Conservation (phyloP, 1,140 invertebrate species). For the Pachypeltis micranthus region DNA sequence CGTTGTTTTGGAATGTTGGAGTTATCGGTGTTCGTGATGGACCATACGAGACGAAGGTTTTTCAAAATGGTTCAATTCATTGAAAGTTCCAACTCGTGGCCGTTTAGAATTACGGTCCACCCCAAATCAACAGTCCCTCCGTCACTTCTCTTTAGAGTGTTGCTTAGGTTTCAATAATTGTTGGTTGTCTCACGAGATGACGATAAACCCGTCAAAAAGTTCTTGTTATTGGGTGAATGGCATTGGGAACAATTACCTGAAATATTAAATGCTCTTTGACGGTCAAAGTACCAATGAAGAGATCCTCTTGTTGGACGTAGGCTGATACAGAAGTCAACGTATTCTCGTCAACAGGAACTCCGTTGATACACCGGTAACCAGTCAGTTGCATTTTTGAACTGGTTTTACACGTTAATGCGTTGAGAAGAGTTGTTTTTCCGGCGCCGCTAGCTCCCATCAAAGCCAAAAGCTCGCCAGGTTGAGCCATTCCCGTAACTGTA, state of each 20-base stretch:
- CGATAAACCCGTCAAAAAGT: too few species aligned
- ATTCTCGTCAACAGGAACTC: constrained; percentile 45
- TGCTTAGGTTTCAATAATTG: too few species aligned
- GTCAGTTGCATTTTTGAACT: constrained; percentile 51
- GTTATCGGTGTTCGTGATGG: too few species aligned
- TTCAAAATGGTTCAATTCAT: too few species aligned
- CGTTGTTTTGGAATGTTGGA: too few species aligned
- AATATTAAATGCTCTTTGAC: constrained; percentile 82
- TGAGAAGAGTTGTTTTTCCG: constrained; percentile 90
- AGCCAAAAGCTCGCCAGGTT: constrained; percentile 79
- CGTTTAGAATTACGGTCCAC: too few species aligned
- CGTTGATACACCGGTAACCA: constrained; percentile 59
- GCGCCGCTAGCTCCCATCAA: constrained; percentile 91
- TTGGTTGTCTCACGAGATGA: too few species aligned
- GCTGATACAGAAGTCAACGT: constrained; percentile 67
- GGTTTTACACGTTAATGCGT: constrained; percentile 73
- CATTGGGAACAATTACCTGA: constrained; percentile 50
- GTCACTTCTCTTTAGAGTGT: too few species aligned
- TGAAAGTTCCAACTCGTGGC: too few species aligned
- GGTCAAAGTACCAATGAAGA: constrained; percentile 88
- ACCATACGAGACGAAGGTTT: too few species aligned
- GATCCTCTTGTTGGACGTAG: constrained; percentile 90
- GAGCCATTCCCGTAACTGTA: constrained; percentile 72
- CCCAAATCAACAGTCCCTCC: too few species aligned
- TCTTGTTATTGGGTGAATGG: too few species aligned